Conservation (phyloP, 2,113 vertebrate species). For the Sorex araneus region DNA sequence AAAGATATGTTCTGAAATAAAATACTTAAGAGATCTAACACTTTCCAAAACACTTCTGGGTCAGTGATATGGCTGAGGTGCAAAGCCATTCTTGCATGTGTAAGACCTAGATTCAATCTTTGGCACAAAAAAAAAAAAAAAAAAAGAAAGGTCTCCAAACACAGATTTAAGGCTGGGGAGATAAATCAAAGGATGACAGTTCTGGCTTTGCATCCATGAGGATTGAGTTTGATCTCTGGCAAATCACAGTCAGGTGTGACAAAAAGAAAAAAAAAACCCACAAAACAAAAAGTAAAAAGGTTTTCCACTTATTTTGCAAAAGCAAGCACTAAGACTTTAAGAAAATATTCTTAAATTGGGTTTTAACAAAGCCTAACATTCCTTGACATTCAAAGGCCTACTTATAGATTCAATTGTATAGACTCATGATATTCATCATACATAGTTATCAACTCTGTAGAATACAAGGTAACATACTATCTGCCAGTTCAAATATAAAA, state of each 20-base stretch:
- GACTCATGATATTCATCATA: neutral
- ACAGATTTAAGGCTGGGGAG: no score
- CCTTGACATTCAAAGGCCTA: neutral
- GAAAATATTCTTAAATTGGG: constrained; percentile 8
- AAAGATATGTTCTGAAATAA: neutral
- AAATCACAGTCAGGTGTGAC: no score
- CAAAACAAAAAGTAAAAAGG: no score
- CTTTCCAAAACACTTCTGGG: neutral
- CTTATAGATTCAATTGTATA: neutral
- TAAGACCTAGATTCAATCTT: no score
- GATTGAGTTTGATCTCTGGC: no score
- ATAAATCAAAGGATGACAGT: no score
- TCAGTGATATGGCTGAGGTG: no score
- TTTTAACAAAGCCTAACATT: neutral
- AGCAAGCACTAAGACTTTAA: constrained; percentile 45
- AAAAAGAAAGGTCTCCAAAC: no score
- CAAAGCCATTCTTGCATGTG: no score
- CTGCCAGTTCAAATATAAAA: neutral
- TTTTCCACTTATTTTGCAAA: neutral
- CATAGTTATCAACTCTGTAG: neutral
- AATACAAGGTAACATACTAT: neutral
- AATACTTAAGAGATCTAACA: neutral
- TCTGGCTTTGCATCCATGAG: no score
- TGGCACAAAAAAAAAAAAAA: no score
- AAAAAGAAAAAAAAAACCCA: no score